A percentile compares a stretch with the other conserved stretches of the same genome.
Conservation (phyloP, 2,113 vertebrate genomes). For the Oreochromis tanganicae region DNA sequence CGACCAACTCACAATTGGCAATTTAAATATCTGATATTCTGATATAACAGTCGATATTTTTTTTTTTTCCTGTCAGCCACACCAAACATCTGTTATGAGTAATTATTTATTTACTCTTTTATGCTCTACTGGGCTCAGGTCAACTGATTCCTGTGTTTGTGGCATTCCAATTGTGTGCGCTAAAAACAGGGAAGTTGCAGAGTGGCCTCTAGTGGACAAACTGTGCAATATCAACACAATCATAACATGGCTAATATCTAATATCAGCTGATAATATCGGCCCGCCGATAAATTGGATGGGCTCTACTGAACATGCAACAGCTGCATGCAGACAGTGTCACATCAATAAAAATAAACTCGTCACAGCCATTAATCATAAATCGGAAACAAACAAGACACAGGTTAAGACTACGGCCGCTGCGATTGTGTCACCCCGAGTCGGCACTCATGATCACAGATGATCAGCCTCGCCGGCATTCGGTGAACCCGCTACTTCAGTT, state of each 20-base stretch:
- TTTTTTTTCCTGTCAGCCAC: neutral
- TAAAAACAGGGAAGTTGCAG: neutral
- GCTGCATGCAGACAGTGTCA: neutral
- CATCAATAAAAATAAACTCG: neutral
- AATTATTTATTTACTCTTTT: neutral
- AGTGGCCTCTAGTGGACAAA: neutral
- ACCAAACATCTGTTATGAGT: neutral
- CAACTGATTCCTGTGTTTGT: neutral
- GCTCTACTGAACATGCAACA: neutral
- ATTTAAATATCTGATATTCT: neutral
- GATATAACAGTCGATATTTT: neutral
- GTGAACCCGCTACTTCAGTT: neutral
- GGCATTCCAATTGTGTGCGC: neutral
- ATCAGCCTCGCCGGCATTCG: accelerated
- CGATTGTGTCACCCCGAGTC: neutral
- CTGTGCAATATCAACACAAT: neutral
- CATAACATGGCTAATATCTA: neutral
- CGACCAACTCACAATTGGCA: neutral
- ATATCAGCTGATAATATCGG: neutral
- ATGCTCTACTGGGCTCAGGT: neutral
- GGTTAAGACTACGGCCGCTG: neutral
- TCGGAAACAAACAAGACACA: neutral
- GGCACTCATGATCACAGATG: neutral
- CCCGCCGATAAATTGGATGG: neutral
- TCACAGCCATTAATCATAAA: neutral